A percentile compares a stretch with the other conserved stretches of the same genome.
Conservation (phyloP, 2,888 invertebrate species). For the Acleris sparsana region DNA sequence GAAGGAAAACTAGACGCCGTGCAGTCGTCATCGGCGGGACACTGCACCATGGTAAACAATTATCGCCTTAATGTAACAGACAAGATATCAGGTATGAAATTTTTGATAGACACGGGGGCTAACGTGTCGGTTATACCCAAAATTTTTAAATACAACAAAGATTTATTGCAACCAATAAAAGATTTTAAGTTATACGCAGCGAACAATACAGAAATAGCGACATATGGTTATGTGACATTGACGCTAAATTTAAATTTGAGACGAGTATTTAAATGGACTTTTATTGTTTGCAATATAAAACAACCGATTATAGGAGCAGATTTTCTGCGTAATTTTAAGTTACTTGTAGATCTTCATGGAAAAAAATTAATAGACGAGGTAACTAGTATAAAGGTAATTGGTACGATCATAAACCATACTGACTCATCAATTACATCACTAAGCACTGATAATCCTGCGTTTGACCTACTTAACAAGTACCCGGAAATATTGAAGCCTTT, state of each 20-base stretch:
- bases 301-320: background rate
- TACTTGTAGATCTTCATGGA: background rate
- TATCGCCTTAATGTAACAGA: conserved; percentile 1
- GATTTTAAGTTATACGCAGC: background rate
- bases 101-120: background rate
- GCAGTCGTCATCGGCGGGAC: conserved; percentile 2
- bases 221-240: conserved; percentile 3
- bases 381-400: background rate
- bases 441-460: conserved; percentile 4
- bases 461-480: conserved; percentile 22
- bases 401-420: too few species aligned
- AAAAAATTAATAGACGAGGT: background rate
- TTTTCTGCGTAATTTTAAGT: background rate
- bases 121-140: background rate
- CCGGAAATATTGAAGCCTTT: conserved; percentile 37
- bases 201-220: background rate
- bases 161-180: conserved; percentile 1
- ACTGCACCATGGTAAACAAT: conserved; percentile 4
- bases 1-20: background rate
- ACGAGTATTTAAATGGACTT: conserved; percentile 4
- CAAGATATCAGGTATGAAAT: background rate
- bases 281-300: background rate
- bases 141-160: background rate
- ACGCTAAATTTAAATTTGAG: background rate
- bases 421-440: background rate